Conservation (phyloP, 2,113 vertebrate genomes). For the Aptenodytes forsteri region DNA sequence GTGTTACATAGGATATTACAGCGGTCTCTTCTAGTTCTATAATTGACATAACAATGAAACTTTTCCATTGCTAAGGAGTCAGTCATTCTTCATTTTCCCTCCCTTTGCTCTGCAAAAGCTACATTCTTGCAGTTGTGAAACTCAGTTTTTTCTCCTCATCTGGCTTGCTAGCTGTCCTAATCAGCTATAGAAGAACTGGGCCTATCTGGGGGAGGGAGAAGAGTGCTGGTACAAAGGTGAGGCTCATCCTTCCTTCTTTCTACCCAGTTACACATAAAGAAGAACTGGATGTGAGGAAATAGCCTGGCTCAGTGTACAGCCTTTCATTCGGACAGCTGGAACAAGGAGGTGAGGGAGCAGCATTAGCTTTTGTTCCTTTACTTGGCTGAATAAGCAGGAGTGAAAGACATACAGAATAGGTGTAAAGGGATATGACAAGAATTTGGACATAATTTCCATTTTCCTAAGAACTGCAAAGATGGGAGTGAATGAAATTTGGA, state of each 20-base stretch:
- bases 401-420: not conserved
- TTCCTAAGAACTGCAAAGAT: slow-evolving; percentile 10
- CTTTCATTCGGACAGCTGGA: not conserved
- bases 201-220: not conserved
- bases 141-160: not conserved
- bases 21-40: not conserved
- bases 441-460: not conserved
- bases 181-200: not conserved
- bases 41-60: not conserved
- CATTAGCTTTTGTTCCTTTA: not conserved
- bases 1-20: not conserved
- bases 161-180: not conserved
- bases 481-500: slow-evolving; percentile 8
- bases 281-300: not conserved
- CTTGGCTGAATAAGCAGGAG: not conserved
- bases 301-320: not conserved
- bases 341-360: not conserved
- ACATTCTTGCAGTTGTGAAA: not conserved
- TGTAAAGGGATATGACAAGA: slow-evolving; percentile 19
- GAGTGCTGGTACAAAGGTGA: not conserved
- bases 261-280: not conserved
- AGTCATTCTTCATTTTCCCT: not conserved
- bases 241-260: not conserved
- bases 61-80: not conserved
- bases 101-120: not conserved